Evolutionary conservation across 2,888 invertebrate species (phyloP), one percentile per base, ranked within the genome.

Genomic region (Busseola fusca): DNA sequence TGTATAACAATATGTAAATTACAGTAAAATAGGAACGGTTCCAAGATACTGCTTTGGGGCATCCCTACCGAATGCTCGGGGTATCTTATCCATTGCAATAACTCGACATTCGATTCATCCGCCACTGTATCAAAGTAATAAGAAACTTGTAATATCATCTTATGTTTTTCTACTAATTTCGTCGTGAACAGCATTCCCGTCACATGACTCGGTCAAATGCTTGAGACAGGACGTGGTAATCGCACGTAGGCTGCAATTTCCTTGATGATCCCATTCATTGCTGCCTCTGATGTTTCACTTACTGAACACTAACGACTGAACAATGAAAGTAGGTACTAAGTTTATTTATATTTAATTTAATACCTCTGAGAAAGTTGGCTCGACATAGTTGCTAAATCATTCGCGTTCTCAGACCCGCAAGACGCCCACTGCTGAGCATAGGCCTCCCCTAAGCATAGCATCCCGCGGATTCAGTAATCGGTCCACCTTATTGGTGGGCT

Each of bases 191-290:
- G 68, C 60, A 64, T 67, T 74, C 54, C 69, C 69, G 63, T 58
- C 54, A 12, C n/a, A 54, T 50, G 37, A 54, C 58, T 40, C 30
- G 14, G 69, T 76, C 59, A 60, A 74, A 74, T 30, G 64, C 54
- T 45, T 50, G 42, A 45, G 69, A 52, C 73, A 58, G 68, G 66
- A 77, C 72, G 84, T 75, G 52, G 69, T 73, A 67, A 66, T 64
- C 62, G 50, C 69, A 65, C 62, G 81, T 85, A 80, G 83, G 83
- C 66, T 74, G 81, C 74, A 81, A 84, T 87, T 81, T 87, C 87
- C 86, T 84, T 67, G 64, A 85, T 84, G 82, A 84, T 80, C 57
- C 58, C 69, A 82, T 82, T 78, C 70, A 74, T 71, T 59, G 37
- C 56, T 64, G 54, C 27, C 34, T 69, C 66, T 56, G 30, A 59